Percentiles rank a stretch among this genome's conserved stretches.
Evolutionary conservation across 2,888 invertebrate species (phyloP).

Genomic region (Anthrax anthrax): DNA sequence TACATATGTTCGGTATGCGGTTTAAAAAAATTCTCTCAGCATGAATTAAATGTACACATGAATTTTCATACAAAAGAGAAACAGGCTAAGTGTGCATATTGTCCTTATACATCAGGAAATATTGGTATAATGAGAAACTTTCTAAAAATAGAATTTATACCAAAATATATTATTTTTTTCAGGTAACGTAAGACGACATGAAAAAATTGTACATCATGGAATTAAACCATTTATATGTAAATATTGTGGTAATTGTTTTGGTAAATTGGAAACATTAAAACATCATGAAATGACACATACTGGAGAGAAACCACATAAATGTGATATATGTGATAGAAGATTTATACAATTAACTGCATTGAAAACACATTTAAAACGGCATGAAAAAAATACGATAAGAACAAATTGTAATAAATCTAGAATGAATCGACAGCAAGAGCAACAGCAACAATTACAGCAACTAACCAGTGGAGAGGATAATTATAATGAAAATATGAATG

Average conservation of each 20-base stretch:
- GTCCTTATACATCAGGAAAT: slow-evolving; percentile 5
- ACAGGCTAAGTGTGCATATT: slow-evolving; percentile 7
- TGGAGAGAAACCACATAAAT: slow-evolving; percentile 8
- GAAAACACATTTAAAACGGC: slow-evolving; percentile 6
- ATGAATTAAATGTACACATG: slow-evolving; percentile 6
- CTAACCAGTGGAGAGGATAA: no score
- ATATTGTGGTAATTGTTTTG: slow-evolving; percentile 9
- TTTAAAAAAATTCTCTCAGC: slow-evolving; percentile 8
- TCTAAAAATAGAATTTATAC: neutral
- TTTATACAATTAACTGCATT: slow-evolving; percentile 9
- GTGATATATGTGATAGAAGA: slow-evolving; percentile 4
- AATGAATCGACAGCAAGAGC: no score
- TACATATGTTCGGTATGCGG: slow-evolving; percentile 4
- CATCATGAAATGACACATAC: slow-evolving; percentile 11
- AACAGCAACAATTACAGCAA: no score
- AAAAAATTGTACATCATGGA: slow-evolving; percentile 8
- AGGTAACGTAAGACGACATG: slow-evolving; percentile 9
- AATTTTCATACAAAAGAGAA: slow-evolving; percentile 9
- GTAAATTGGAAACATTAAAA: slow-evolving; percentile 9
- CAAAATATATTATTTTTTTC: no score
- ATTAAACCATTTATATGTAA: slow-evolving; percentile 6
- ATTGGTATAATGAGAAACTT: slow-evolving; percentile 4
- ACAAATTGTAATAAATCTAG: no score
- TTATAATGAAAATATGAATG: no score
- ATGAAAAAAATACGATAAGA: neutral